Conservation (phyloP, 2,888 invertebrate species). For the Synergus umbraculus region DNA sequence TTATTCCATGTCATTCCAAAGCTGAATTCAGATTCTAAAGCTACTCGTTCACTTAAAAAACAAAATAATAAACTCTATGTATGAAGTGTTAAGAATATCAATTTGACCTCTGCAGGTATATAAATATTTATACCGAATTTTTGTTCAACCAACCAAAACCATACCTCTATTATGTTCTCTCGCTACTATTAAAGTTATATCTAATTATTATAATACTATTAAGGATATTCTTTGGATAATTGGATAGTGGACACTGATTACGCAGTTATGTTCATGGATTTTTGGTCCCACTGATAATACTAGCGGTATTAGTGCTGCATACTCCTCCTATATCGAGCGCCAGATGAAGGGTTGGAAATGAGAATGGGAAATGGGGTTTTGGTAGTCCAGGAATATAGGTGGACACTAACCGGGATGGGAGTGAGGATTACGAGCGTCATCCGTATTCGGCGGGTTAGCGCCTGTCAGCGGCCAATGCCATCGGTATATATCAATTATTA, state of each 20-base stretch:
- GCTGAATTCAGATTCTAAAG: not conserved
- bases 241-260: not conserved
- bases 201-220: not conserved
- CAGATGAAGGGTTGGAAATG: slow-evolving; percentile 58
- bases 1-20: not conserved
- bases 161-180: too few species aligned
- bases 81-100: too few species aligned
- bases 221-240: not conserved
- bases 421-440: slow-evolving; percentile 72
- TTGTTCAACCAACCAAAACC: too few species aligned
- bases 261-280: not conserved
- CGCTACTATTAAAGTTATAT: too few species aligned
- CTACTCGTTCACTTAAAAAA: too few species aligned
- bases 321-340: slow-evolving; percentile 15
- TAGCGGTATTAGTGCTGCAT: slow-evolving; percentile 27
- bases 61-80: too few species aligned
- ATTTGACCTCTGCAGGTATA: too few species aligned
- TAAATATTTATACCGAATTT: too few species aligned
- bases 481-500: slow-evolving; percentile 74
- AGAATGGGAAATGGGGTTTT: slow-evolving; percentile 60
- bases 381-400: slow-evolving; percentile 67
- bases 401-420: slow-evolving; percentile 72
- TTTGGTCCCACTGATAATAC: slow-evolving; percentile 13
- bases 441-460: slow-evolving; percentile 72
- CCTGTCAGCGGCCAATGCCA: slow-evolving; percentile 74